phyloP scores from a whole-genome alignment of 2,888 invertebrate genomes.

The Apantesis nais region DNA sequence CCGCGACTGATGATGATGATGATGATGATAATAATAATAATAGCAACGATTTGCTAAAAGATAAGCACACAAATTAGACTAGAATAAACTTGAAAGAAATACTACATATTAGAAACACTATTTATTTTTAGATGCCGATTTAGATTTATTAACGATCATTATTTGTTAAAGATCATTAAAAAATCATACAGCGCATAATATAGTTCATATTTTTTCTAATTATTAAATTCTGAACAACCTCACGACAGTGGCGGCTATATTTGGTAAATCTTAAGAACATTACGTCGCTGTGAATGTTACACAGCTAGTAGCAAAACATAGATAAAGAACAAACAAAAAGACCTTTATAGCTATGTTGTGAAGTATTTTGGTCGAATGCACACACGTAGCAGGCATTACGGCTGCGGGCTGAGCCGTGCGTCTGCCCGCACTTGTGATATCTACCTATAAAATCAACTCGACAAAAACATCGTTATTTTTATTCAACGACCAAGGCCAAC shows the following conservation, averaged over 20 bases:
- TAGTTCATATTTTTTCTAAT: background rate
- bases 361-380: slow-evolving; percentile 48
- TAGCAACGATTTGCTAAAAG: too few relatives aligned
- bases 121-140: too few relatives aligned
- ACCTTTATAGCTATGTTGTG: slow-evolving; percentile 7
- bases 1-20: too few relatives aligned
- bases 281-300: background rate
- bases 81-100: background rate
- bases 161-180: background rate
- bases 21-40: too few relatives aligned
- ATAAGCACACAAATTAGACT: background rate
- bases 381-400: slow-evolving; percentile 29
- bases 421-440: slow-evolving; percentile 63
- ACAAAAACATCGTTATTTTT: slow-evolving; percentile 82
- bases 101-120: background rate
- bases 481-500: slow-evolving; percentile 76
- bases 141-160: background rate
- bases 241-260: background rate
- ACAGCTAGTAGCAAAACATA: background rate
- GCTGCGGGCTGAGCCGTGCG: slow-evolving; percentile 24
- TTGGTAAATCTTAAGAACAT: background rate
- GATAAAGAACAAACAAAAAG: slow-evolving; percentile 2
- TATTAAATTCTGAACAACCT: background rate
- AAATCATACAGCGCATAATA: background rate
- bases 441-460: slow-evolving; percentile 68